A percentile compares a stretch with the other conserved stretches of the same genome.
phyloP scores from a whole-genome alignment of 92 coral and sea anemone species.

The Zoanthus solanderi region DNA sequence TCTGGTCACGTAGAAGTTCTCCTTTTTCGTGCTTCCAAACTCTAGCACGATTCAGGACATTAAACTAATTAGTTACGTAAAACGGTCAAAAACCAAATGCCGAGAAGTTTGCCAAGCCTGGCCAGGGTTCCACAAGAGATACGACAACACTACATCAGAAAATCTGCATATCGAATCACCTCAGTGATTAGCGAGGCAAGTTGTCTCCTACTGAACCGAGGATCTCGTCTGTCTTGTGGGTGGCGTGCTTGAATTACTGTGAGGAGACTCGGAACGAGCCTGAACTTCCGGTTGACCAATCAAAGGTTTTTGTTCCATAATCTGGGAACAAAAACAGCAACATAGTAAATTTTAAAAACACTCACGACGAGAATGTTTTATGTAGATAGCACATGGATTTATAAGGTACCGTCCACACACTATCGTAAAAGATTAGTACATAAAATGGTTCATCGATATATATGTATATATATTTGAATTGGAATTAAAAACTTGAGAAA shows the following conservation, averaged over 20 bases:
- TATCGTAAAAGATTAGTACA: too few relatives aligned
- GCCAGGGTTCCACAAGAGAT: too few relatives aligned
- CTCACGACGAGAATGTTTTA: background rate
- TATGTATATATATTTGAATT: too few relatives aligned
- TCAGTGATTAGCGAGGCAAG: background rate
- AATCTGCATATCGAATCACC: background rate
- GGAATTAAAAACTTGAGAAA: too few relatives aligned
- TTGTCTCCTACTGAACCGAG: slow-evolving; percentile 31
- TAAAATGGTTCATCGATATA: too few relatives aligned
- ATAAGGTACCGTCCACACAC: too few relatives aligned
- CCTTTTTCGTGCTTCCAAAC: too few relatives aligned
- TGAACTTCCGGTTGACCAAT: slow-evolving; percentile 60
- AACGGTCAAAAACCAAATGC: too few relatives aligned
- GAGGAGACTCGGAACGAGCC: slow-evolving; percentile 70
- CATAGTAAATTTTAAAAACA: background rate
- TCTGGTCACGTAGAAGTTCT: too few relatives aligned
- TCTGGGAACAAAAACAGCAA: slow-evolving; percentile 43
- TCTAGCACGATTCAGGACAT: too few relatives aligned
- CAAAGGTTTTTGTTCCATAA: slow-evolving; percentile 74
- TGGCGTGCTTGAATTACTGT: slow-evolving; percentile 68
- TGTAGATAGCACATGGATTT: background rate
- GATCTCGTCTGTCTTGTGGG: slow-evolving; percentile 75
- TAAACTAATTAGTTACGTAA: too few relatives aligned
- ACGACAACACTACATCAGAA: background rate
- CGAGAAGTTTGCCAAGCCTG: too few relatives aligned